These are phyloP conservation scores for Thera obeliscata DNA, from an alignment of 2,888 invertebrate genomes.

Conservation along the genomic window DNA sequence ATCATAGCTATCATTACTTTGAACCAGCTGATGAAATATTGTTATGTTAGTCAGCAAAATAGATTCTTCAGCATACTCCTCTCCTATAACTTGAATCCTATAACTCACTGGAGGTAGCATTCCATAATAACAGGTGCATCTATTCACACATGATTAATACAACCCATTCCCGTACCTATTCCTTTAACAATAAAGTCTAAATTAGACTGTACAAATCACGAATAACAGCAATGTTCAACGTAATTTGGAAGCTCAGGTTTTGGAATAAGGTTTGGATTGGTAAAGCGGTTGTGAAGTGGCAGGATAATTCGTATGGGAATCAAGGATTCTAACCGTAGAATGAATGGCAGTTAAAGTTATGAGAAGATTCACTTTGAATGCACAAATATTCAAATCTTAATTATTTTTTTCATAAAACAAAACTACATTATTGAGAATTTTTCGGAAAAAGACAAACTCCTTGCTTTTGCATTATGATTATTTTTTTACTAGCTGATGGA, in stretches of 20 bases:
- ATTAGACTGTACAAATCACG: not conserved
- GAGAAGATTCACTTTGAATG: not conserved
- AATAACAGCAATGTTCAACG: not conserved
- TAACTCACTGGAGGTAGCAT: slow-evolving; percentile 55
- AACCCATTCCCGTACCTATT: slow-evolving; percentile 10
- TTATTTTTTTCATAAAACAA: no score
- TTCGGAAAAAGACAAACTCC: no score
- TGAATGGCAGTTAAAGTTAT: not conserved
- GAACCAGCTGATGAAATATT: not conserved
- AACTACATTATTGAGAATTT: no score
- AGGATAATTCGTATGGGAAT: slow-evolving; percentile 26
- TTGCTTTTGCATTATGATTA: no score
- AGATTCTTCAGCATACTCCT: not conserved
- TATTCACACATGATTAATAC: slow-evolving; percentile 57
- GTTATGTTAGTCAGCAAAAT: slow-evolving; percentile 14
- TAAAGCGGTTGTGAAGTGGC: not conserved
- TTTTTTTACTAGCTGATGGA: no score
- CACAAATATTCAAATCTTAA: no score
- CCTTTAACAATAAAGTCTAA: slow-evolving; percentile 2
- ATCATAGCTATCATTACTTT: not conserved
- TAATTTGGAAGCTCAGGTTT: slow-evolving; percentile 4
- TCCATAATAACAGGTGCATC: slow-evolving; percentile 70
- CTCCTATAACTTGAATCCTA: slow-evolving; percentile 40
- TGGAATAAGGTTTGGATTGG: slow-evolving; percentile 21
- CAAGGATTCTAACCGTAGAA: slow-evolving; percentile 29